Evolutionary conservation across 2,797 vertebrate genomes (phyloP).

Genomic region (Falco rusticolus): DNA sequence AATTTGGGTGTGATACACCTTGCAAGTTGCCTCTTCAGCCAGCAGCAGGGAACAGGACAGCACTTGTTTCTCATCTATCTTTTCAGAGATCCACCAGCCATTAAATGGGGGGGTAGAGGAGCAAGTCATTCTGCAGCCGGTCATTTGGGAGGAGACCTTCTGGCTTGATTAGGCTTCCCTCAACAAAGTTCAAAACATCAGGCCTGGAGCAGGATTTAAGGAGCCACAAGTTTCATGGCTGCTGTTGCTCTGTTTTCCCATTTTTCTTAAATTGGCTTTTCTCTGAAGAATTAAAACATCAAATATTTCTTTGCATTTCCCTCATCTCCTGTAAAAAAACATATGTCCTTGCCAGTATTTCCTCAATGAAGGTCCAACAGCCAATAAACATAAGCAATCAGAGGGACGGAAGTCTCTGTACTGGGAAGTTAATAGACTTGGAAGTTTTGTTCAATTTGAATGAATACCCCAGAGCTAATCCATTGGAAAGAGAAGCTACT

Average conservation of each 20-base stretch:
- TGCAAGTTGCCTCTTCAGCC: not conserved
- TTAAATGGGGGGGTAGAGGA: not conserved
- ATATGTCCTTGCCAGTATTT: constrained; percentile 3
- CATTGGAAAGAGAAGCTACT: constrained; percentile 41
- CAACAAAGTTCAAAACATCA: not conserved
- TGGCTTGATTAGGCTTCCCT: not conserved
- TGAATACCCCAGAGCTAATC: not conserved
- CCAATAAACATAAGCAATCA: constrained; percentile 29
- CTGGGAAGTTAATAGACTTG: constrained; percentile 11
- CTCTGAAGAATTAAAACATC: constrained; percentile 25
- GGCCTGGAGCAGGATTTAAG: not conserved
- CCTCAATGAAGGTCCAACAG: not conserved
- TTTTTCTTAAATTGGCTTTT: constrained; percentile 10
- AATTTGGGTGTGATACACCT: not conserved
- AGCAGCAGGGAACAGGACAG: not conserved
- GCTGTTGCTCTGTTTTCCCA: not conserved
- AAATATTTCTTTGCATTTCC: constrained; percentile 39
- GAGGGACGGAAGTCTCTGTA: not conserved
- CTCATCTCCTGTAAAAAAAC: constrained; percentile 22
- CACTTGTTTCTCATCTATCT: not conserved
- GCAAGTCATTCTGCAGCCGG: not conserved
- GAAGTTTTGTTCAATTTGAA: constrained; percentile 25
- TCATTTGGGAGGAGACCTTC: not conserved
- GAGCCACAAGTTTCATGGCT: not conserved
- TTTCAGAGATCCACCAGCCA: not conserved